Evolutionary conservation across 2,888 invertebrate species (phyloP), one percentile per base, ranked within the genome.

Genomic region (Cremastobaeus sp.): DNA sequence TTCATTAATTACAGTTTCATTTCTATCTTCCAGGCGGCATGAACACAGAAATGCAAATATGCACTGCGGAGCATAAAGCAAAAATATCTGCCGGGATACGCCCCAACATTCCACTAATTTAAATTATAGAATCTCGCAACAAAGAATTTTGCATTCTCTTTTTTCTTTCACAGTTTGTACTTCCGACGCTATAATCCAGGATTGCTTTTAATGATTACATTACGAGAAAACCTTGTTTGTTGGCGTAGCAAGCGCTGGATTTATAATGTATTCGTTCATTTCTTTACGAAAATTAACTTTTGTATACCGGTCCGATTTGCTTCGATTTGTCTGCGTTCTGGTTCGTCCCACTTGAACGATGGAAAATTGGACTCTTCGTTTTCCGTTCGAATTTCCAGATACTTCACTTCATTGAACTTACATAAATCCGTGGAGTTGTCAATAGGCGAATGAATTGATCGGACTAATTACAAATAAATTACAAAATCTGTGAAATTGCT

Each of bases 391-490:
- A 11, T 35, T 25, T 20, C 6, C 18, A 28, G 15, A 9, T 4
- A n/a, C 11, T 32, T 28, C 35, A 45, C 45, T 55, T 55, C 1
- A 18, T 21, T 25, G 11, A 35, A 3, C 8, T 21, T 8, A 35
- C 45, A 25, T 25, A 45, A 59, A 18, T 57, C 12, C n/a, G 20
- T 34, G 20, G 15, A 39, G 4, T 39, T 54, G 5, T 45, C 11
- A 12, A 50, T 34, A 37, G 5, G 20, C 28, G 34, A 43, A 32
- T 12, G 20, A 45, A 54, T 11, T 4, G 52, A 43, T n/a, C n/a
- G n/a, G n/a, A 21, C 34, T 52, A 64, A 52, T 52, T 64, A 45
- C 43, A 43, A 62, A 62, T 32, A 32, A 62, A 41, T 50, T 32
- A 50, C 21, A 9, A 21, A 62, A 32, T 30, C 21, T 15, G 41